Evolutionary conservation across 2,797 vertebrate genomes (phyloP).

Genomic region (Xiphophorus birchmanni): DNA sequence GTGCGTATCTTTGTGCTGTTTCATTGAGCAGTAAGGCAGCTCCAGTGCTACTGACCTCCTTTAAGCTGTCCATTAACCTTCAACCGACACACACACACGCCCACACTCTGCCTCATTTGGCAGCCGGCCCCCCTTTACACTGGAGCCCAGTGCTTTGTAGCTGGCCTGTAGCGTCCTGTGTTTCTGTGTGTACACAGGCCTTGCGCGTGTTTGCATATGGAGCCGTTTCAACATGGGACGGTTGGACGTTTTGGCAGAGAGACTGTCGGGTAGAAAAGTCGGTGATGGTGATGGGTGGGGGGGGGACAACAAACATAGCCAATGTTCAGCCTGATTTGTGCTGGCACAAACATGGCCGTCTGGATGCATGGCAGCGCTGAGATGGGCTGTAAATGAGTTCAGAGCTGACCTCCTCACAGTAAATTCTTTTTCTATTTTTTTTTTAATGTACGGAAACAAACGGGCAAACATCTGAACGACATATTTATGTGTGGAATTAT

Average conservation of each 20-base stretch:
- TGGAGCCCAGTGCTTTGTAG: slow-evolving; percentile 29
- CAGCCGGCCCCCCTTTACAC: slow-evolving; percentile 24
- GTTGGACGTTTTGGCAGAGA: slow-evolving; percentile 32
- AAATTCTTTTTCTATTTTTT: neutral
- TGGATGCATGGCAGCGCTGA: slow-evolving; percentile 32
- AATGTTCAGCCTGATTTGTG: slow-evolving; percentile 15
- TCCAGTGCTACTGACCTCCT: slow-evolving; percentile 62
- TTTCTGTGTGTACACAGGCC: neutral
- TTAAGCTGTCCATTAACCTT: slow-evolving; percentile 73
- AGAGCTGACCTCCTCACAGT: neutral
- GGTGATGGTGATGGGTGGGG: neutral
- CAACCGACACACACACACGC: slow-evolving; percentile 31
- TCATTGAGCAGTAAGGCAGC: slow-evolving; percentile 44
- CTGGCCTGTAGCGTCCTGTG: slow-evolving; percentile 17
- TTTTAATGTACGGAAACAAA: slow-evolving; percentile 24
- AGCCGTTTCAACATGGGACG: slow-evolving; percentile 29
- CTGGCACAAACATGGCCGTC: slow-evolving; percentile 25
- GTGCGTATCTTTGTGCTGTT: slow-evolving; percentile 23
- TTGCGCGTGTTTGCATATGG: slow-evolving; percentile 20
- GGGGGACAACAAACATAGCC: neutral
- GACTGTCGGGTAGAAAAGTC: neutral
- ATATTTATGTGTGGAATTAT: slow-evolving; percentile 9
- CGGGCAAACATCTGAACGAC: slow-evolving; percentile 8
- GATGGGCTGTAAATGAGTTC: slow-evolving; percentile 4
- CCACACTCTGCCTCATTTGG: slow-evolving; percentile 40